Evolutionary conservation across 2,797 vertebrate species (phyloP).

Genomic region (Notamacropus eugenii): DNA sequence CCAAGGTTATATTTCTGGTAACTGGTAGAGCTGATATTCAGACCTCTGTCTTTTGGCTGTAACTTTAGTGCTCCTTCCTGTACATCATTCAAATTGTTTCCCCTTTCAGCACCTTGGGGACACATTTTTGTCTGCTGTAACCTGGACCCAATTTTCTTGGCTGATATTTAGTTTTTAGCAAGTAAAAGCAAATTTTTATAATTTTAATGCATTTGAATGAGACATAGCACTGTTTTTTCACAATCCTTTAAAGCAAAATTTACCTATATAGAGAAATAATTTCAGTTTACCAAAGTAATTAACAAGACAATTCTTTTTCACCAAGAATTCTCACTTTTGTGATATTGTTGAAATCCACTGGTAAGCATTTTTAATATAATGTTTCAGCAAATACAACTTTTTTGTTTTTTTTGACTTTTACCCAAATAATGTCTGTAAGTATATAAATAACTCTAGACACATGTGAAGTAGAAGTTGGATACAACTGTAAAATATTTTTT

Average conservation of each 20-base stretch:
- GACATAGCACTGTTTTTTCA: background rate
- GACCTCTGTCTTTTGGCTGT: background rate
- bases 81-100: background rate
- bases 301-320: background rate
- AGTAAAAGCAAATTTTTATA: background rate
- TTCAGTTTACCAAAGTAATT: background rate
- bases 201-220: background rate
- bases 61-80: background rate
- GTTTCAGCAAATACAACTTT: background rate
- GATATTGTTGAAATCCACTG: background rate
- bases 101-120: background rate
- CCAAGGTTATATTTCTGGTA: background rate
- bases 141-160: background rate
- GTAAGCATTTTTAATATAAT: background rate
- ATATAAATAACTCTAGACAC: background rate
- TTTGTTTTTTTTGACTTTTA: background rate
- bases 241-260: background rate
- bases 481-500: background rate
- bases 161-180: background rate
- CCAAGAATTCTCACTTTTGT: background rate
- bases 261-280: background rate
- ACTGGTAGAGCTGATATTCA: background rate
- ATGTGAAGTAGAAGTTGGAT: background rate
- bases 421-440: background rate
- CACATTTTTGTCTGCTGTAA: background rate